Evolutionary conservation across 2,888 invertebrate species (phyloP).

Genomic region (Sarcophaga caerulescens): DNA sequence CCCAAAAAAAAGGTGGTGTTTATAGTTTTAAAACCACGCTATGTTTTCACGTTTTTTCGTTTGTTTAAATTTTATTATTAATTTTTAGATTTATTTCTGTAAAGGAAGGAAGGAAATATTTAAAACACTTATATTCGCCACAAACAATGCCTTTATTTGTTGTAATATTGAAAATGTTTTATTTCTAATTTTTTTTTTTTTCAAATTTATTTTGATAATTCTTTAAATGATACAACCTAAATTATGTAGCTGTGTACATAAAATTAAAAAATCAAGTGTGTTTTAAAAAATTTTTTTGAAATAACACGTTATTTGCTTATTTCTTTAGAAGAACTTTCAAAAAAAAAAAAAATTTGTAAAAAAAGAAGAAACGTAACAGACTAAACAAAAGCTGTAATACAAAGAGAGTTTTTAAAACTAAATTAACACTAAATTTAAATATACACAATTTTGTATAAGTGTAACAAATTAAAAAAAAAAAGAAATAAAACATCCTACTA

Average conservation of each 20-base stretch:
- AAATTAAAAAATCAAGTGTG: slow-evolving; percentile 29
- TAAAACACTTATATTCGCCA: slow-evolving; percentile 16
- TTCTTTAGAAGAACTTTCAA: background rate
- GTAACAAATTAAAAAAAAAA: background rate
- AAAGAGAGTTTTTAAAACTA: slow-evolving; percentile 27
- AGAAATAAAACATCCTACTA: background rate
- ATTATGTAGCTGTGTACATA: slow-evolving; percentile 65
- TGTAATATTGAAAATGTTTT: slow-evolving; percentile 51
- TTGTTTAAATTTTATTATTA: slow-evolving; percentile 41
- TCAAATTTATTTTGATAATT: slow-evolving; percentile 40
- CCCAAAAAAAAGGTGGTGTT: slow-evolving; percentile 12
- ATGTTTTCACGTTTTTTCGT: slow-evolving; percentile 56
- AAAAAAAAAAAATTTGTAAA: background rate
- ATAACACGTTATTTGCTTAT: slow-evolving; percentile 16
- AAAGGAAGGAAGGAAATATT: background rate
- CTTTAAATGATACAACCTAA: slow-evolving; percentile 41
- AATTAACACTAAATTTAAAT: slow-evolving; percentile 20
- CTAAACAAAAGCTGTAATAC: slow-evolving; percentile 30
- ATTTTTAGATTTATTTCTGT: slow-evolving; percentile 23
- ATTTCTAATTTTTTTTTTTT: slow-evolving; percentile 22
- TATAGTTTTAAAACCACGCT: slow-evolving; percentile 30
- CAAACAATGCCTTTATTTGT: slow-evolving; percentile 58
- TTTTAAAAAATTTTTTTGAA: slow-evolving; percentile 20
- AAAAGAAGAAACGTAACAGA: background rate
- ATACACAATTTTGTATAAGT: slow-evolving; percentile 2